These are phyloP conservation scores for Bradypus variegatus DNA, from an alignment of 2,797 vertebrate genomes.

Conservation along the genomic window DNA sequence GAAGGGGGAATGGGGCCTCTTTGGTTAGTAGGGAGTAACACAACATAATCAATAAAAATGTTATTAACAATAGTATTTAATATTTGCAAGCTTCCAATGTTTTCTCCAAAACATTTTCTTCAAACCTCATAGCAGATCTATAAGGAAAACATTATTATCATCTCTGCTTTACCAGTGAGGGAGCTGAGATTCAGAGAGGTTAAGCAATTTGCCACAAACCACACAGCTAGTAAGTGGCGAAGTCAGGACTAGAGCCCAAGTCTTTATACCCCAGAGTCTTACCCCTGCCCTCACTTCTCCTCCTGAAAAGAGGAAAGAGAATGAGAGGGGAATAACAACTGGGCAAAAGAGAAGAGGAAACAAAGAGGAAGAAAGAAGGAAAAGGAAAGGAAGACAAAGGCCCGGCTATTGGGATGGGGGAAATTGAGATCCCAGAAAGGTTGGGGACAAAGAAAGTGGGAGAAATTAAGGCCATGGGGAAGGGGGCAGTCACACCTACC, in stretches of 20 bases:
- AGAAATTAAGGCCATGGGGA: neutral
- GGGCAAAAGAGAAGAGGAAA: neutral
- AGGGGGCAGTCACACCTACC: slow-evolving; percentile 10
- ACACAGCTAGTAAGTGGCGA: slow-evolving; percentile 17
- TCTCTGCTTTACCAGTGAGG: neutral
- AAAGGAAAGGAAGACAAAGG: neutral
- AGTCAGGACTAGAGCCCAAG: neutral
- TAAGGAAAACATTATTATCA: neutral
- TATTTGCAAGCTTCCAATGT: neutral
- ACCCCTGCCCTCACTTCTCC: neutral
- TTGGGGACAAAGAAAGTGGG: neutral
- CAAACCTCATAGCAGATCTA: neutral
- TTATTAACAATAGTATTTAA: neutral
- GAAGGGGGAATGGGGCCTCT: slow-evolving; percentile 9
- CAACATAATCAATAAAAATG: neutral
- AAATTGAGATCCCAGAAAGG: neutral
- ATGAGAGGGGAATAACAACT: neutral
- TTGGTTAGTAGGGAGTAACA: neutral
- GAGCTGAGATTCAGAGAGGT: slow-evolving; percentile 26
- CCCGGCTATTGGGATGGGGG: neutral
- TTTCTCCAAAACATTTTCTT: neutral
- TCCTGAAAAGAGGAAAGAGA: neutral
- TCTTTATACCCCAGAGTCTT: neutral
- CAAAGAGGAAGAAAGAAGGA: neutral
- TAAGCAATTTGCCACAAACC: neutral